These are phyloP conservation scores for Marasmarcha lunaedactyla DNA, from an alignment of 2,888 invertebrate species.

Conservation along the genomic window DNA sequence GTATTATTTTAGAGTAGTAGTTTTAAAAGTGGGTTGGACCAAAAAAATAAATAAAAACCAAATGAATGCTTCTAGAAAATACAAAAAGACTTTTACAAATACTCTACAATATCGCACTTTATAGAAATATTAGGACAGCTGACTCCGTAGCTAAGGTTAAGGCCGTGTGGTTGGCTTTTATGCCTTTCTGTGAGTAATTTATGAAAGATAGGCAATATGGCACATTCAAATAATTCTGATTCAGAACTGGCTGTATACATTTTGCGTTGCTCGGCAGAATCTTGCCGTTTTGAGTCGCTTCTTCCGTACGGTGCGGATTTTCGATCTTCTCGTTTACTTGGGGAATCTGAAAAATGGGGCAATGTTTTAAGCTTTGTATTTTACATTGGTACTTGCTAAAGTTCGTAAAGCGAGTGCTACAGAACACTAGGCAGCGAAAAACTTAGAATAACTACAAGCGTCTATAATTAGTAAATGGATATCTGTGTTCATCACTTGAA, in stretches of 20 bases:
- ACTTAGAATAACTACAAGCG: too few species aligned
- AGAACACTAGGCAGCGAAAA: too few species aligned
- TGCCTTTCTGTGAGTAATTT: constrained; percentile 89
- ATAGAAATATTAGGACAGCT: constrained; percentile 95
- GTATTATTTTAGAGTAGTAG: too few species aligned
- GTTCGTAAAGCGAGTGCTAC: too few species aligned
- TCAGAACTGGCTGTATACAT: constrained; percentile 86
- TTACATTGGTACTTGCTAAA: too few species aligned
- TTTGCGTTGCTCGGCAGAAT: constrained; percentile 48
- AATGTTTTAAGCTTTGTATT: too few species aligned
- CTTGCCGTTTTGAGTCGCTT: constrained; percentile 53
- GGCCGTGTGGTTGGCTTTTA: constrained; percentile 74
- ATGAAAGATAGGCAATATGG: constrained; percentile 91
- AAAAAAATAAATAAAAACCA: too few species aligned
- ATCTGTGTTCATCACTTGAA: too few species aligned
- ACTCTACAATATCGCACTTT: constrained; percentile 95
- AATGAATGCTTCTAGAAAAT: too few species aligned
- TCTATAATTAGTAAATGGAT: too few species aligned
- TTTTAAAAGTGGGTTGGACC: too few species aligned
- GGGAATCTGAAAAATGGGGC: constrained; percentile 32
- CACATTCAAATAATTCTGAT: constrained; percentile 85
- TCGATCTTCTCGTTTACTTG: constrained; percentile 51
- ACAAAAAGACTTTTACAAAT: constrained; percentile 72
- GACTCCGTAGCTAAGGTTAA: constrained; percentile 80
- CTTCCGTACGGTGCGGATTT: constrained; percentile 63